These are phyloP conservation scores for Brachyrhaphis roseni DNA, from an alignment of 2,797 vertebrate genomes.

Conservation along the genomic window DNA sequence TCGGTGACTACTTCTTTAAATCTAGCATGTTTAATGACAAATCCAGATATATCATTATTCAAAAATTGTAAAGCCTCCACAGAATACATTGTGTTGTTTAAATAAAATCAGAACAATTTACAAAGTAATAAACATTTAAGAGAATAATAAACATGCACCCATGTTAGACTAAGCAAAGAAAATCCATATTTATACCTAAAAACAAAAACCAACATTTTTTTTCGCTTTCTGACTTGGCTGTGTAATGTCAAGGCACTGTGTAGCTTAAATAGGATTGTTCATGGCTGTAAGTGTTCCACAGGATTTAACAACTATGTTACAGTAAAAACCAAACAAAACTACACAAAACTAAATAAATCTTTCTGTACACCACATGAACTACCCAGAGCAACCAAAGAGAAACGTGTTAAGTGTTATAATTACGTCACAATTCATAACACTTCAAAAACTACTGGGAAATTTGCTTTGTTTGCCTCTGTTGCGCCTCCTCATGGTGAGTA, in stretches of 20 bases:
- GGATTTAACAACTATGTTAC: conserved; percentile 56
- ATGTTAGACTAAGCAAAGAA: conserved; percentile 45
- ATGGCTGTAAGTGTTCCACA: conserved; percentile 73
- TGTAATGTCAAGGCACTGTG: conserved; percentile 71
- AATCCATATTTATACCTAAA: conserved; percentile 47
- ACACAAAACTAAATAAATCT: conserved; percentile 48
- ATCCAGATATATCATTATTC: conserved; percentile 37
- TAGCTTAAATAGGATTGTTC: conserved; percentile 76
- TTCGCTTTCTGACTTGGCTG: conserved; percentile 70
- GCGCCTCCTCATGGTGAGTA: conserved; percentile 10
- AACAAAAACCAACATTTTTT: conserved; percentile 25
- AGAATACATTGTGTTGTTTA: conserved; percentile 58
- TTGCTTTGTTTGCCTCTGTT: background rate
- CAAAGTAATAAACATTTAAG: conserved; percentile 41
- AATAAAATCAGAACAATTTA: conserved; percentile 64
- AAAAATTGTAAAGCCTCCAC: conserved; percentile 54
- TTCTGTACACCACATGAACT: conserved; percentile 58
- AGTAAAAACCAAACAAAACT: conserved; percentile 32
- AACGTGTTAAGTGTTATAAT: conserved; percentile 39
- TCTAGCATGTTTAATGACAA: conserved; percentile 43
- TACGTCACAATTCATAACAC: conserved; percentile 31
- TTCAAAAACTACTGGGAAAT: conserved; percentile 29
- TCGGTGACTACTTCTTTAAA: conserved; percentile 30
- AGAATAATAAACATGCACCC: conserved; percentile 66
- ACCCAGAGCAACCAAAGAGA: conserved; percentile 35